phyloP scores from a whole-genome alignment of 2,888 invertebrate species.

The Glaucopsyche alexis region DNA sequence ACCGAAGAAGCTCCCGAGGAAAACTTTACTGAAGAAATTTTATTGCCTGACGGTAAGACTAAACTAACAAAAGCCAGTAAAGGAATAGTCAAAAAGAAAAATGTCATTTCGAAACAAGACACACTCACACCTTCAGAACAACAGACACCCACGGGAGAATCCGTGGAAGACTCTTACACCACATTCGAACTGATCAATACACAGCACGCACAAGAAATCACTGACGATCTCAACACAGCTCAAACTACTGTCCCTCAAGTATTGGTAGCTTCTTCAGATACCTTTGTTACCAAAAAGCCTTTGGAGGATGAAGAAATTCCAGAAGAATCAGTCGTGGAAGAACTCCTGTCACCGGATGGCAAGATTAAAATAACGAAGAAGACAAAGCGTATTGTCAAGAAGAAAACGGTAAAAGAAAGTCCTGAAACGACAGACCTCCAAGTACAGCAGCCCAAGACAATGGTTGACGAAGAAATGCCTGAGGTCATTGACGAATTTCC shows the following conservation, averaged over 20 bases:
- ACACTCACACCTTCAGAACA: too few relatives aligned
- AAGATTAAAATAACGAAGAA: conserved; percentile 44
- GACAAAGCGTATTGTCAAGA: conserved; percentile 44
- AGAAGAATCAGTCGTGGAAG: conserved; percentile 50
- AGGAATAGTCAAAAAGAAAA: too few relatives aligned
- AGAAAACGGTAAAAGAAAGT: conserved; percentile 46
- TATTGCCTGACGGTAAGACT: too few relatives aligned
- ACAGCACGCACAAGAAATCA: conserved; percentile 15
- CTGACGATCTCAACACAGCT: conserved; percentile 6
- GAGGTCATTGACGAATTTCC: conserved; percentile 45
- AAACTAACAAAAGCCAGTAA: too few relatives aligned
- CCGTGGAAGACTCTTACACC: conserved; percentile 42
- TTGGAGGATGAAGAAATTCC: conserved; percentile 42
- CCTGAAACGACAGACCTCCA: conserved; percentile 36
- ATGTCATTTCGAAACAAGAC: too few relatives aligned
- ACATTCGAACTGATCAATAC: conserved; percentile 43
- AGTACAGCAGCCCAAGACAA: conserved; percentile 45
- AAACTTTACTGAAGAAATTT: too few relatives aligned
- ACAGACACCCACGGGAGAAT: background rate
- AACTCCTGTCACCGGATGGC: conserved; percentile 47
- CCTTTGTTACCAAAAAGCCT: conserved; percentile 35
- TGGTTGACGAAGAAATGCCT: conserved; percentile 50
- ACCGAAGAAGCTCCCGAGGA: too few relatives aligned
- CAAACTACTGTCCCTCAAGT: background rate
- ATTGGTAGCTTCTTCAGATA: conserved; percentile 31